Evolutionary conservation across 2,888 invertebrate genomes (phyloP), one percentile per base, ranked within the genome.

Genomic region (Quadroppia sp.): DNA sequence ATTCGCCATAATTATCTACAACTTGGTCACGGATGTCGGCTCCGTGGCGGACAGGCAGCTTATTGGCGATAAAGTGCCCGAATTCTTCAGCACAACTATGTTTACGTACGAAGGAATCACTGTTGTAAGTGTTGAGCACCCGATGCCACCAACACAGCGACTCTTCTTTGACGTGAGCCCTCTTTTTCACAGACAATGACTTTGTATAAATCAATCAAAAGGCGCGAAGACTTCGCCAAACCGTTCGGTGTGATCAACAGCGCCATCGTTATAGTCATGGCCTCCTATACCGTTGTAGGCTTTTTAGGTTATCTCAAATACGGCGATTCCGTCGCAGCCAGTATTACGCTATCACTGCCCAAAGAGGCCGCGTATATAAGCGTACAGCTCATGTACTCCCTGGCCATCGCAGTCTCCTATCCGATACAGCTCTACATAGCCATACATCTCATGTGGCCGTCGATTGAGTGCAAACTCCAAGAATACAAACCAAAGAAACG

Each of bases 51-150:
- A 69, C 23, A 45, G 70, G 11, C 36, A 17, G n/a, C 70, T 70
- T 17, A n/a, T 71, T 15, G 32, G 53, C 1, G 28, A 73, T 45
- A 70, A 50, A 25, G 15, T 74, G 30, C 74, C 74, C 17, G 70
- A 50, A 45, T 74, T 74, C 28, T 69, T 74, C 50, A 71, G 70
- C 25, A 74, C 74, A 36, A 74, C 74, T n/a, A 70, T 70, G 28
- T 74, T 70, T 32, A 74, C 74, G 0, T 74, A 70, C 56, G 74
- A 74, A 53, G 74, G 74, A 23, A 74, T 74, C 17, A 74, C 74
- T 11, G 74, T 74, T 50, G 74, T 74, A 70, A 23, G 74, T 74
- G 30, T n/a, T n/a, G n/a, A n/a, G n/a, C n/a, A 42, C 9, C 59
- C 30, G n/a, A 25, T n/a, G n/a, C n/a, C n/a, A n/a, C n/a, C n/a